phyloP scores from a whole-genome alignment of 2,797 vertebrate genomes.

The Corythornis leucogaster region DNA sequence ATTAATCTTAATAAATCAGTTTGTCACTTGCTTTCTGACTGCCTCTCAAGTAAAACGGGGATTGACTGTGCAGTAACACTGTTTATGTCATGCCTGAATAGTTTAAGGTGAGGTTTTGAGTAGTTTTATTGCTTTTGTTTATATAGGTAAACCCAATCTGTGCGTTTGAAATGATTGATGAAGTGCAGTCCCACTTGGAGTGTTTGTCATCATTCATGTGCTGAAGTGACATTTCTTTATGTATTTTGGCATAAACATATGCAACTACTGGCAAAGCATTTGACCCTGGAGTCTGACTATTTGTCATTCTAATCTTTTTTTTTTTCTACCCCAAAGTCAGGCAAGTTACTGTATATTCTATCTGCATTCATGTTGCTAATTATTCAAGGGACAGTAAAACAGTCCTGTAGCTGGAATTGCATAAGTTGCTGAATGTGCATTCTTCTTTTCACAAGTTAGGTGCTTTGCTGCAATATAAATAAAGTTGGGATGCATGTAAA shows the following conservation, averaged over 20 bases:
- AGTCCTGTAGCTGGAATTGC: slow-evolving; percentile 56
- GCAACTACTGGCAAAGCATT: slow-evolving; percentile 87
- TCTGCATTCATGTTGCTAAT: slow-evolving; percentile 75
- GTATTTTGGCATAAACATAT: slow-evolving; percentile 89
- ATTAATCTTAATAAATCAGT: slow-evolving; percentile 82
- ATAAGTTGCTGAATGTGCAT: slow-evolving; percentile 72
- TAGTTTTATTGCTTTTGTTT: slow-evolving; percentile 84
- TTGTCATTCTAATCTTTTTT: slow-evolving; percentile 84
- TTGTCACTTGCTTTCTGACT: slow-evolving; percentile 68
- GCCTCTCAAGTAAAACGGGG: slow-evolving; percentile 74
- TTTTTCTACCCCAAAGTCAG: slow-evolving; percentile 73
- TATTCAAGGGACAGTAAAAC: slow-evolving; percentile 79
- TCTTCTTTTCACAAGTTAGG: slow-evolving; percentile 69
- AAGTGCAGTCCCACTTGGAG: slow-evolving; percentile 82
- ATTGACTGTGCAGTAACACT: slow-evolving; percentile 76
- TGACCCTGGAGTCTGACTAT: slow-evolving; percentile 86
- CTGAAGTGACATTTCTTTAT: slow-evolving; percentile 88
- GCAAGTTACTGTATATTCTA: slow-evolving; percentile 77
- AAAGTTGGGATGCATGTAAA: slow-evolving; percentile 68
- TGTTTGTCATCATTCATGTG: slow-evolving; percentile 86
- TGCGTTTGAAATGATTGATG: slow-evolving; percentile 86
- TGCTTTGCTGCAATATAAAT: slow-evolving; percentile 67
- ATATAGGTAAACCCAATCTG: slow-evolving; percentile 85
- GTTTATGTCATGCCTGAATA: slow-evolving; percentile 79
- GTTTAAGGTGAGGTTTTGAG: slow-evolving; percentile 82